Conservation (phyloP, 64 coral and sea anemone genomes). For the Stichodactyla helianthus region DNA sequence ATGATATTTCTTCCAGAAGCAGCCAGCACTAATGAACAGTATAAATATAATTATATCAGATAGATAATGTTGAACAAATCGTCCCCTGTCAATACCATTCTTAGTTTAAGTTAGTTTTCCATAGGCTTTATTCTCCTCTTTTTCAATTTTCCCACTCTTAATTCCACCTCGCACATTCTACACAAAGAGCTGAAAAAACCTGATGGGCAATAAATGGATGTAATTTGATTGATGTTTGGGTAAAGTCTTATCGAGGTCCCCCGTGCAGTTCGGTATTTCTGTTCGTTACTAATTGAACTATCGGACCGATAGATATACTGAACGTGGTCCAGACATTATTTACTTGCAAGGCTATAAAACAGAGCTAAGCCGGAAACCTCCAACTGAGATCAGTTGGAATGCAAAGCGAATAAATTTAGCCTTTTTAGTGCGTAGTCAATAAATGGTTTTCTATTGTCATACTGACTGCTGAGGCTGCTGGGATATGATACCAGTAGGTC, state of each 20-base stretch:
- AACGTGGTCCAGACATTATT: conserved; percentile 15
- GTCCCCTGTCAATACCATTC: too few species aligned
- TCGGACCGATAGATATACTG: conserved; percentile 13
- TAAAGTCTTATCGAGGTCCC: conserved; percentile 19
- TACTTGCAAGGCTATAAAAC: conserved; percentile 22
- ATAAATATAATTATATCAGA: too few species aligned
- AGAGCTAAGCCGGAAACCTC: conserved; percentile 32
- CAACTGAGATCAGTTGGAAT: conserved; percentile 18
- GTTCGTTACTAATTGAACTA: neutral
- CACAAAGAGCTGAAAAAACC: neutral
- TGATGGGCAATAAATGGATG: neutral
- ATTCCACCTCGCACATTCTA: neutral
- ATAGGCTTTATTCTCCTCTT: too few species aligned
- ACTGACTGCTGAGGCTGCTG: neutral
- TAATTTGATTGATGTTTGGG: conserved; percentile 17
- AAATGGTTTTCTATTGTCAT: neutral
- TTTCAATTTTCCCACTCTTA: too few species aligned
- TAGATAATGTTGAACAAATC: too few species aligned
- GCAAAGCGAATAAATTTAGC: conserved; percentile 9
- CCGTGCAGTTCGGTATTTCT: conserved; percentile 6
- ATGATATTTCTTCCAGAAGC: neutral
- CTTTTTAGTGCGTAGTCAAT: neutral
- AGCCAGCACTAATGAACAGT: too few species aligned
- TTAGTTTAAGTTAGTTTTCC: too few species aligned
- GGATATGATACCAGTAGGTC: neutral